Evolutionary conservation across 2,113 vertebrate species (phyloP).

Genomic region (Pseudonaja textilis): DNA sequence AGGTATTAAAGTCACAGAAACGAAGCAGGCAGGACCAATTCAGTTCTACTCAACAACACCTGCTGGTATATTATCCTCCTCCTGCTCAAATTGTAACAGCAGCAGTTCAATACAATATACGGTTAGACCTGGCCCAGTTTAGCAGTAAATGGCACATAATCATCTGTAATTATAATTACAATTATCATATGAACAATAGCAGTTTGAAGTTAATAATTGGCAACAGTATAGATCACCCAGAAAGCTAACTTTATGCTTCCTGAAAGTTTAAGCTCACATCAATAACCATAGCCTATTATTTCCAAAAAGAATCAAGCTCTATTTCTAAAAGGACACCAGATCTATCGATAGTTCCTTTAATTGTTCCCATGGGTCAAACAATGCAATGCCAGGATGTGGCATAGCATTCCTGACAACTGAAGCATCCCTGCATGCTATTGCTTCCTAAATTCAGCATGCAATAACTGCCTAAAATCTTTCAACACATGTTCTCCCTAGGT

Average conservation of each 20-base stretch:
- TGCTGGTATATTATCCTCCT: background rate
- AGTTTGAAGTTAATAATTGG: background rate
- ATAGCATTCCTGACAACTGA: background rate
- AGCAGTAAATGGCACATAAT: background rate
- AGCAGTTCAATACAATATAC: background rate
- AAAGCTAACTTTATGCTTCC: background rate
- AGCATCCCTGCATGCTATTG: background rate
- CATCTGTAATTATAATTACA: background rate
- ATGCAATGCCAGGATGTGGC: background rate
- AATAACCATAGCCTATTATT: background rate
- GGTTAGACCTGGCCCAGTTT: background rate
- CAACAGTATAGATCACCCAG: background rate
- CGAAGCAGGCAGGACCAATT: background rate
- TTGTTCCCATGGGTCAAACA: background rate
- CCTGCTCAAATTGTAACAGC: background rate
- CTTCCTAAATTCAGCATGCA: background rate
- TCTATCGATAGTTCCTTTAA: background rate
- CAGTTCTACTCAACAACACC: background rate
- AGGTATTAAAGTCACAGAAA: background rate
- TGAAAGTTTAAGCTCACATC: background rate
- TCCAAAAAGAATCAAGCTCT: background rate
- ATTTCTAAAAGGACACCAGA: background rate
- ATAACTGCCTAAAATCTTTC: background rate
- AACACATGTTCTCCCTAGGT: background rate
- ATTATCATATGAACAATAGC: background rate